phyloP scores from a whole-genome alignment of 2,113 vertebrate species.

The Grantiella picta region DNA sequence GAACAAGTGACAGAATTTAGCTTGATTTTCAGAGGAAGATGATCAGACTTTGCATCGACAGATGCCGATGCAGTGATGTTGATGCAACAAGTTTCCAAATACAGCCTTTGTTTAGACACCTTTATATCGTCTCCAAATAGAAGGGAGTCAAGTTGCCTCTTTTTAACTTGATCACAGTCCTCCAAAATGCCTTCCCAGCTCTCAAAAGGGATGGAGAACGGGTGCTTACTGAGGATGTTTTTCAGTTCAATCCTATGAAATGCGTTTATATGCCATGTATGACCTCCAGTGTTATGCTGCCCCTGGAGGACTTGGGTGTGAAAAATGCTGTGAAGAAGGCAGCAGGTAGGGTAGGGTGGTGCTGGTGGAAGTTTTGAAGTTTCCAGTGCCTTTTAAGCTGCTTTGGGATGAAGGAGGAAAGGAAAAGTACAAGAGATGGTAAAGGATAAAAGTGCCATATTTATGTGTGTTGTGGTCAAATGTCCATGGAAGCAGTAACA shows the following conservation, averaged over 20 bases:
- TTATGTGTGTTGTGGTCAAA: background rate
- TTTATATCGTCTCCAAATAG: background rate
- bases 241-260: background rate
- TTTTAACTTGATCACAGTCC: background rate
- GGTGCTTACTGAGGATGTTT: background rate
- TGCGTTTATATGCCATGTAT: accelerated
- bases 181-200: background rate
- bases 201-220: background rate
- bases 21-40: background rate
- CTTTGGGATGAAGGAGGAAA: background rate
- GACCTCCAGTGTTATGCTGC: background rate
- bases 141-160: background rate
- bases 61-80: background rate
- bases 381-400: background rate
- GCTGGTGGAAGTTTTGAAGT: background rate
- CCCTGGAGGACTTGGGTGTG: background rate
- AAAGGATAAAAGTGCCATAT: background rate
- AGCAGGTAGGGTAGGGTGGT: too few relatives aligned
- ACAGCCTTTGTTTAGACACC: background rate
- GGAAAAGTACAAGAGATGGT: background rate
- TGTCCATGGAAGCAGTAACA: background rate
- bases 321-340: background rate
- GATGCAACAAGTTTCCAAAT: background rate
- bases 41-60: background rate
- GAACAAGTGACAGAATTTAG: background rate